These are phyloP conservation scores for Alethe castanea DNA, from an alignment of 2,113 vertebrate genomes.

Conservation along the genomic window DNA sequence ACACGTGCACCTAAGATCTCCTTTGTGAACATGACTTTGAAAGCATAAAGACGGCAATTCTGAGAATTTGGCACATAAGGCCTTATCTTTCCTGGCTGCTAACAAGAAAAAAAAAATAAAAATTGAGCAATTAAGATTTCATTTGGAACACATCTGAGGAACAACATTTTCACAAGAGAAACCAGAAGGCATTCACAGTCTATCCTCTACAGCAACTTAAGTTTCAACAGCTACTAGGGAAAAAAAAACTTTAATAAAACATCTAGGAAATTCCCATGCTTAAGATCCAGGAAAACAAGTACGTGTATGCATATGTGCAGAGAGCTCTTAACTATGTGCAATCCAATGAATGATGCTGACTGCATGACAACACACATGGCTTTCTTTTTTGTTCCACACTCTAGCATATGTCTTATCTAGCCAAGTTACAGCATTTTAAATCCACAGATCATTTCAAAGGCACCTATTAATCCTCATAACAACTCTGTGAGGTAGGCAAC, in stretches of 20 bases:
- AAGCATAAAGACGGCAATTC: not conserved
- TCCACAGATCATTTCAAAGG: not conserved
- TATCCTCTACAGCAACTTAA: not conserved
- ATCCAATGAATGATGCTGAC: not conserved
- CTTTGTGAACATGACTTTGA: not conserved
- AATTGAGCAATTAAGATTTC: not conserved
- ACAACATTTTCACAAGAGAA: not conserved
- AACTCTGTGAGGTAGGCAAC: not conserved
- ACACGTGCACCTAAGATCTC: not conserved
- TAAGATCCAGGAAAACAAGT: constrained; percentile 7
- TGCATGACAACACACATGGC: not conserved
- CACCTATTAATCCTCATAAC: not conserved
- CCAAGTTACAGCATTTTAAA: not conserved
- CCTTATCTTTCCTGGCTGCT: not conserved
- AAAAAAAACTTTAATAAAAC: not conserved
- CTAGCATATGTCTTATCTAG: not conserved
- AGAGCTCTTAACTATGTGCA: not conserved
- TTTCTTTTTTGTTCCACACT: not conserved
- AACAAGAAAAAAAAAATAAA: not conserved
- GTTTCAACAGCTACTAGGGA: not conserved
- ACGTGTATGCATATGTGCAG: not conserved
- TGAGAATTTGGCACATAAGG: not conserved
- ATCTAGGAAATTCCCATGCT: not conserved
- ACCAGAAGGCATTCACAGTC: not conserved
- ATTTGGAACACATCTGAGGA: not conserved